Conservation (phyloP, 2,888 invertebrate genomes). For the Cremastobaeus sp. region DNA sequence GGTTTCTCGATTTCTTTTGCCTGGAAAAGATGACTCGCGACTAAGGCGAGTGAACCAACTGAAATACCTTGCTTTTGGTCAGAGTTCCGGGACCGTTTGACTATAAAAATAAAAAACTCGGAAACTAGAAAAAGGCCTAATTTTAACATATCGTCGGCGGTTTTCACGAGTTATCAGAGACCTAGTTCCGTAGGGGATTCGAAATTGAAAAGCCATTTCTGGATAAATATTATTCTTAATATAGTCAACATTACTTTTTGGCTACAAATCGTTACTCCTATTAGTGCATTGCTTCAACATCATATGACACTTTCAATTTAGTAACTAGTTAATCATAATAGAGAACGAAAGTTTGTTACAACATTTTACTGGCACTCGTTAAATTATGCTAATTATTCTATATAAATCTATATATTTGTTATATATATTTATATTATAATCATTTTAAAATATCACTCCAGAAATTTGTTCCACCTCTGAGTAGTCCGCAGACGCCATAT, state of each 20-base stretch:
- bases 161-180: too few species aligned
- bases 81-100: too few species aligned
- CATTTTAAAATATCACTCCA: slow-evolving; percentile 44
- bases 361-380: slow-evolving; percentile 46
- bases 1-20: too few species aligned
- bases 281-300: slow-evolving; percentile 8
- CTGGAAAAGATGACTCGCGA: too few species aligned
- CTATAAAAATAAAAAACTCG: too few species aligned
- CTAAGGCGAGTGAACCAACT: too few species aligned
- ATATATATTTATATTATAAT: slow-evolving; percentile 28
- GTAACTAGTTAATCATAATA: slow-evolving; percentile 32
- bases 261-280: slow-evolving; percentile 24
- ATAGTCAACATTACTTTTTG: slow-evolving; percentile 28
- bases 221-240: slow-evolving; percentile 22
- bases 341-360: slow-evolving; percentile 38
- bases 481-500: slow-evolving; percentile 21
- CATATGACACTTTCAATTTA: slow-evolving; percentile 5
- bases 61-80: too few species aligned
- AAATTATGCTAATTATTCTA: slow-evolving; percentile 44
- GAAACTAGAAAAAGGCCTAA: too few species aligned
- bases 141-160: too few species aligned
- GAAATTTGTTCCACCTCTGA: slow-evolving; percentile 42
- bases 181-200: too few species aligned
- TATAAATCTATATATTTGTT: slow-evolving; percentile 47
- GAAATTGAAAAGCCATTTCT: slow-evolving; percentile 45